Conservation (phyloP, 2,113 vertebrate species). For the Lanius collurio region DNA sequence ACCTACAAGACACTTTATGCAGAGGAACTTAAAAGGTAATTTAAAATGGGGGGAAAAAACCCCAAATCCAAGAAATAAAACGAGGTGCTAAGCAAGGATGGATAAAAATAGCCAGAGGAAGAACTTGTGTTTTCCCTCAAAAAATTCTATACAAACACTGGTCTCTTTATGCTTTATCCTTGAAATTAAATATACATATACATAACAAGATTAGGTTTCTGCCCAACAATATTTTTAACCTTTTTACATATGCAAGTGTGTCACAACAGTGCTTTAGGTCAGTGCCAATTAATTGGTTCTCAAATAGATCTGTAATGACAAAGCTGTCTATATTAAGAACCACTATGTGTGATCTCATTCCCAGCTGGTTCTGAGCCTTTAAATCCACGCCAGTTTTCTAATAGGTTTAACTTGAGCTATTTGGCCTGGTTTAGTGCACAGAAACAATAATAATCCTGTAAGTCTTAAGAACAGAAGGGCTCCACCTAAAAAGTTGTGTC, state of each 20-base stretch:
- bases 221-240: background rate
- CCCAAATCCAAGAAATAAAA: background rate
- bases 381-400: slow-evolving; percentile 59
- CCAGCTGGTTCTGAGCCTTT: slow-evolving; percentile 66
- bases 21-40: background rate
- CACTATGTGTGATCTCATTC: slow-evolving; percentile 55
- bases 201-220: background rate
- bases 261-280: slow-evolving; percentile 27
- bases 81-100: background rate
- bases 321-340: slow-evolving; percentile 67
- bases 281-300: slow-evolving; percentile 37
- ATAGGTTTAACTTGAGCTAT: slow-evolving; percentile 71
- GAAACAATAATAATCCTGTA: slow-evolving; percentile 57
- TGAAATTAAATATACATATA: background rate
- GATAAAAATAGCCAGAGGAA: background rate
- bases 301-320: slow-evolving; percentile 54
- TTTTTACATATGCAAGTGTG: slow-evolving; percentile 36
- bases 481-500: background rate
- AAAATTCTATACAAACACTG: background rate
- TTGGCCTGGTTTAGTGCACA: slow-evolving; percentile 56
- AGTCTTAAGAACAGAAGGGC: background rate
- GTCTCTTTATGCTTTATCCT: background rate
- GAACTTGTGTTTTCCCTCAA: background rate
- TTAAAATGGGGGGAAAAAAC: background rate
- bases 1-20: background rate